A percentile compares a stretch with the other conserved stretches of the same genome.
Conservation (phyloP, 2,888 invertebrate species). For the Lithophane leautieri region DNA sequence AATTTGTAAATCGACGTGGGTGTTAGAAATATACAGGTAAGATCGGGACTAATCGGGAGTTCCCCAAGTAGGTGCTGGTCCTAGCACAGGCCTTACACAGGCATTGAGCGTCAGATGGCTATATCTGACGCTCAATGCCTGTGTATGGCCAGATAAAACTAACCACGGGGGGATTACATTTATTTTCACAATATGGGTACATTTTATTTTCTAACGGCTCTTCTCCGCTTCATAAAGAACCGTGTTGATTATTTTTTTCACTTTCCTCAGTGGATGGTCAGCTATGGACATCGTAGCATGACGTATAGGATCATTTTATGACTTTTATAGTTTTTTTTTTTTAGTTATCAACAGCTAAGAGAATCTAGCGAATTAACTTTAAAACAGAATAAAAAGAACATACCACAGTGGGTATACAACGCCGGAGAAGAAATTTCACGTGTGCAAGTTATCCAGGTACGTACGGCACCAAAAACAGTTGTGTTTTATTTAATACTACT, state of each 20-base stretch:
- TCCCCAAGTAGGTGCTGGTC: neutral
- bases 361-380: constrained; percentile 92
- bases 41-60: constrained; percentile 64
- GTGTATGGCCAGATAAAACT: neutral
- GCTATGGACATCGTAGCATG: neutral
- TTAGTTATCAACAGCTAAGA: constrained; percentile 94
- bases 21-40: constrained; percentile 96
- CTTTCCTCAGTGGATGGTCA: neutral
- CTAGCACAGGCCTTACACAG: too few relatives aligned
- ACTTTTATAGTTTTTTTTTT: neutral
- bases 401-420: constrained; percentile 95
- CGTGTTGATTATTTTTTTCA: neutral
- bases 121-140: neutral
- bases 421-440: constrained; percentile 94
- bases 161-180: too few relatives aligned
- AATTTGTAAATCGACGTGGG: constrained; percentile 95
- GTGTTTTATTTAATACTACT: neutral
- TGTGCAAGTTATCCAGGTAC: constrained; percentile 90
- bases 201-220: neutral
- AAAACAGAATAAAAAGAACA: constrained; percentile 91
- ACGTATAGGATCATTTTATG: neutral
- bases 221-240: neutral
- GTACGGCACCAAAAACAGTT: neutral
- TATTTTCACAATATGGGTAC: too few relatives aligned
- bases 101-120: too few relatives aligned